Evolutionary conservation across 2,797 vertebrate genomes (phyloP).

Genomic region (Ctenopoma multispine): DNA sequence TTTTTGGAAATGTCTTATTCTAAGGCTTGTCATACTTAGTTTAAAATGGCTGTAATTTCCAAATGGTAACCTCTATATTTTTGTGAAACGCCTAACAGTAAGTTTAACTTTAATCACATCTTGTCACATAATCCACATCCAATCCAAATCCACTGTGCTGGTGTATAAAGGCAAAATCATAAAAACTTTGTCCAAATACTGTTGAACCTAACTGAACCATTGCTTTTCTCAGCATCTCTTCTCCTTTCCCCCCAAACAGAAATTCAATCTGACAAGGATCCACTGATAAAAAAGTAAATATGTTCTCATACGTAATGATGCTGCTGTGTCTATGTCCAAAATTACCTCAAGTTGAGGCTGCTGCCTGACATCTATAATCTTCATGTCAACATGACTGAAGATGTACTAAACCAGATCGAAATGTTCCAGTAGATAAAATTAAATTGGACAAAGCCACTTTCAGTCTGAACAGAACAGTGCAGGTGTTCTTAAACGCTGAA

Average conservation of each 20-base stretch:
- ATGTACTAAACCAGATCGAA: background rate
- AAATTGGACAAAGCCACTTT: background rate
- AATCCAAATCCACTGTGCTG: too few relatives aligned
- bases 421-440: constrained; percentile 7
- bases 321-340: background rate
- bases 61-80: too few relatives aligned
- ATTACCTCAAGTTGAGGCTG: background rate
- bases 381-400: background rate
- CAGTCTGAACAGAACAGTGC: background rate
- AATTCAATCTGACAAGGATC: background rate
- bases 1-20: too few relatives aligned
- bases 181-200: too few relatives aligned
- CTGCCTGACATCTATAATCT: background rate
- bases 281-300: background rate
- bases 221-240: background rate
- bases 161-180: too few relatives aligned
- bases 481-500: constrained; percentile 1
- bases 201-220: too few relatives aligned
- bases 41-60: too few relatives aligned
- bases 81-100: too few relatives aligned
- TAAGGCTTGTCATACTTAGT: too few relatives aligned
- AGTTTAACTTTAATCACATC: too few relatives aligned
- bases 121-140: too few relatives aligned
- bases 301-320: background rate
- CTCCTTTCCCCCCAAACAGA: background rate